phyloP scores from a whole-genome alignment of 2,113 vertebrate genomes.

The Myrmecophaga tridactyla region DNA sequence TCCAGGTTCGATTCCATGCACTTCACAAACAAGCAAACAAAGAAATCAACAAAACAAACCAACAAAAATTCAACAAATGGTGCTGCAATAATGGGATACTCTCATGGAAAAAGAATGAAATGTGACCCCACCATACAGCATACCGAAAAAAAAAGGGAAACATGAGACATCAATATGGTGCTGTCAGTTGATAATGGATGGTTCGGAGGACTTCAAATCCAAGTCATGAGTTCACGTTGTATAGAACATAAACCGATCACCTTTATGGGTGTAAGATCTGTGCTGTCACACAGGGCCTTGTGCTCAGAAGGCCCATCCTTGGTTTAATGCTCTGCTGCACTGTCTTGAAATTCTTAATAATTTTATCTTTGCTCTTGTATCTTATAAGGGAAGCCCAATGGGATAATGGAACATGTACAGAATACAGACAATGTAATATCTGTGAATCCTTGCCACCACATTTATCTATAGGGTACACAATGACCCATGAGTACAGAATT shows the following conservation, averaged over 20 bases:
- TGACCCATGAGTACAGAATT: not conserved
- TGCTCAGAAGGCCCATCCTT: not conserved
- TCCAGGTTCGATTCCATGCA: too few relatives aligned
- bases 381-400: not conserved
- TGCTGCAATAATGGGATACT: too few relatives aligned
- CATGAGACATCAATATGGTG: not conserved
- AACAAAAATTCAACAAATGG: too few relatives aligned
- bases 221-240: not conserved
- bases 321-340: not conserved
- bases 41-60: too few relatives aligned
- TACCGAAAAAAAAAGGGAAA: too few relatives aligned
- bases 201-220: not conserved
- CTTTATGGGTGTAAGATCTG: not conserved
- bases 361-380: constrained; percentile 10
- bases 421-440: not conserved
- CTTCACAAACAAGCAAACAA: too few relatives aligned
- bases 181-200: not conserved
- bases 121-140: too few relatives aligned
- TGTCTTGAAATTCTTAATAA: not conserved
- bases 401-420: not conserved
- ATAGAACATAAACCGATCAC: not conserved
- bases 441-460: not conserved
- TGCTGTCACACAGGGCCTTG: not conserved
- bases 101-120: too few relatives aligned
- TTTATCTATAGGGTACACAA: fast-evolving